Evolutionary conservation across 2,797 vertebrate species (phyloP).

Genomic region (Parotocinclus haroldoi): DNA sequence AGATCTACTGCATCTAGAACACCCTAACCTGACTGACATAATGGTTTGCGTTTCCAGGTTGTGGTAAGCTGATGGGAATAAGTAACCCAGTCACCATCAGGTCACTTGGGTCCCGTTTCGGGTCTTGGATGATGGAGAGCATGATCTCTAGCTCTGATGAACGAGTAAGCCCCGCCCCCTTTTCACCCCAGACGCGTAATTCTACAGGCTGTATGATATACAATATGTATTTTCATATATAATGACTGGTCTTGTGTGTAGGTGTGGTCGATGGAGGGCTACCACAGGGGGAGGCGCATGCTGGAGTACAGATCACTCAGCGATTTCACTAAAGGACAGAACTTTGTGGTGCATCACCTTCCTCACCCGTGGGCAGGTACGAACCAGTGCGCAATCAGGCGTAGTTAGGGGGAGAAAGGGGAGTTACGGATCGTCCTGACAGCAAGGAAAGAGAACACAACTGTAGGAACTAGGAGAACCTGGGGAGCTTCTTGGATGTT

Average conservation of each 20-base stretch:
- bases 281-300: conserved; percentile 88
- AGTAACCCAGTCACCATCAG: conserved; percentile 88
- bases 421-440: too few relatives aligned
- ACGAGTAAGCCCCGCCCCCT: conserved; percentile 70
- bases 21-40: background rate
- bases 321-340: conserved; percentile 88
- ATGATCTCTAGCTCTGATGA: conserved; percentile 89
- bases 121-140: conserved; percentile 94
- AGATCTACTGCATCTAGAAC: background rate
- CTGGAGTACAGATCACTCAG: conserved; percentile 87
- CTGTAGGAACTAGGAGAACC: too few relatives aligned
- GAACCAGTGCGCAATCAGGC: too few relatives aligned
- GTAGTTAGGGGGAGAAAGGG: too few relatives aligned
- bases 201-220: too few relatives aligned
- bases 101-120: conserved; percentile 90
- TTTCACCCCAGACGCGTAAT: too few relatives aligned
- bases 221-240: too few relatives aligned
- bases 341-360: conserved; percentile 90
- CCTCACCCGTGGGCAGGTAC: conserved; percentile 91
- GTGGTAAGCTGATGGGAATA: conserved; percentile 86
- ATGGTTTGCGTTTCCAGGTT: conserved; percentile 67
- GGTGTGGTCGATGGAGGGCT: conserved; percentile 98
- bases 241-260: conserved; percentile 42
- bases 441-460: too few relatives aligned
- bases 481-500: too few relatives aligned